A percentile compares a stretch with the other conserved stretches of the same genome.
These are phyloP conservation scores for Prionailurus viverrinus DNA, from an alignment of 2,113 vertebrate genomes.

Conservation along the genomic window DNA sequence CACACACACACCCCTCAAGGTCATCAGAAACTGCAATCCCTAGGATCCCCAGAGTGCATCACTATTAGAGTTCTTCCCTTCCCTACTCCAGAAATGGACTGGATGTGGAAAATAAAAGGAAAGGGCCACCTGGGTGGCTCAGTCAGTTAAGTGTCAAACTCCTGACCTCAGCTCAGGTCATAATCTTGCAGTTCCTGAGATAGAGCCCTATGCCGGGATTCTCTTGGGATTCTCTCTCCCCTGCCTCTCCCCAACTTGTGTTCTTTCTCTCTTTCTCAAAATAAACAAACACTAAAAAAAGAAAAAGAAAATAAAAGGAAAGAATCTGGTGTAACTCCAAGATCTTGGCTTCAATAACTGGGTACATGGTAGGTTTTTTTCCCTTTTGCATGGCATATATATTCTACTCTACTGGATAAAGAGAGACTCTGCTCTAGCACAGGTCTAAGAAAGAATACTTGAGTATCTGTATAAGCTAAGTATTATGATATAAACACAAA, in stretches of 20 bases:
- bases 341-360: neutral
- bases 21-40: slow-evolving; percentile 26
- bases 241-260: no score
- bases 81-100: slow-evolving; percentile 18
- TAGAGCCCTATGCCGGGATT: no score
- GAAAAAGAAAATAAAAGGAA: neutral
- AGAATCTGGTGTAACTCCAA: slow-evolving; percentile 39
- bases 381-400: neutral
- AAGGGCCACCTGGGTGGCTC: neutral
- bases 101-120: neutral
- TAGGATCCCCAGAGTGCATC: neutral
- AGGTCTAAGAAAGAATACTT: neutral
- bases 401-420: slow-evolving; percentile 37
- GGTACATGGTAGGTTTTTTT: neutral
- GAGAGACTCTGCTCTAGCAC: neutral
- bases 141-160: no score
- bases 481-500: slow-evolving; percentile 11
- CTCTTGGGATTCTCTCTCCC: no score
- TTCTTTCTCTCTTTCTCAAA: no score
- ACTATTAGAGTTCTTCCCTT: neutral
- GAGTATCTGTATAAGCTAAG: neutral
- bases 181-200: no score
- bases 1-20: neutral
- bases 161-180: no score
- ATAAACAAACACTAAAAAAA: no score